phyloP scores from a whole-genome alignment of 2,888 invertebrate genomes.

The Cryptocheilus praepositus region DNA sequence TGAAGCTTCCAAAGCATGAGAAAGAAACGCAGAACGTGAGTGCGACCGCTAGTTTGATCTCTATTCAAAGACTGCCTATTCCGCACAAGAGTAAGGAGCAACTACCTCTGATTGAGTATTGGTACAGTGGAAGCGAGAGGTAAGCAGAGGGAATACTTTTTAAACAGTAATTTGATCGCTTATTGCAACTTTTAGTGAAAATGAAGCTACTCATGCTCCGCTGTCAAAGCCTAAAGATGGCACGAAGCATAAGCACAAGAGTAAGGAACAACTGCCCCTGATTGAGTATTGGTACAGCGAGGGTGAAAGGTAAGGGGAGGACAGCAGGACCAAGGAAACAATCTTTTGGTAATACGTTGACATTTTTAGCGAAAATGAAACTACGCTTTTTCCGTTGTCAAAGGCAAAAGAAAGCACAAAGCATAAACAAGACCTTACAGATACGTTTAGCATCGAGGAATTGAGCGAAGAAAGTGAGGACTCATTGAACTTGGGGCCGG shows the following conservation, averaged over 20 bases:
- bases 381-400: constrained; percentile 74
- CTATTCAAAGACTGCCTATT: constrained; percentile 72
- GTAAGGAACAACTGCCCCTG: constrained; percentile 75
- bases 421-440: constrained; percentile 77
- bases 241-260: constrained; percentile 71
- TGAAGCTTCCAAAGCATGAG: constrained; percentile 68
- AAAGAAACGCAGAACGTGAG: constrained; percentile 54
- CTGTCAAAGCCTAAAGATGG: constrained; percentile 68
- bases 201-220: constrained; percentile 69
- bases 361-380: constrained; percentile 69
- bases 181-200: constrained; percentile 1
- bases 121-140: constrained; percentile 74
- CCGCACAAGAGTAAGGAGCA: constrained; percentile 73
- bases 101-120: constrained; percentile 76
- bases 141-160: constrained; percentile 28
- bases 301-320: constrained; percentile 63
- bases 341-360: background rate
- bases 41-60: constrained; percentile 63
- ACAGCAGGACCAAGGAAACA: background rate
- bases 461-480: constrained; percentile 73
- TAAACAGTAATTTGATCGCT: constrained; percentile 4
- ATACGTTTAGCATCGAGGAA: constrained; percentile 79
- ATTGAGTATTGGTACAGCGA: constrained; percentile 68
- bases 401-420: constrained; percentile 64
- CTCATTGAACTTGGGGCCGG: constrained; percentile 68